These are phyloP conservation scores for Pristionchus maxplancki DNA, from an alignment of 2,888 invertebrate genomes.

Conservation along the genomic window DNA sequence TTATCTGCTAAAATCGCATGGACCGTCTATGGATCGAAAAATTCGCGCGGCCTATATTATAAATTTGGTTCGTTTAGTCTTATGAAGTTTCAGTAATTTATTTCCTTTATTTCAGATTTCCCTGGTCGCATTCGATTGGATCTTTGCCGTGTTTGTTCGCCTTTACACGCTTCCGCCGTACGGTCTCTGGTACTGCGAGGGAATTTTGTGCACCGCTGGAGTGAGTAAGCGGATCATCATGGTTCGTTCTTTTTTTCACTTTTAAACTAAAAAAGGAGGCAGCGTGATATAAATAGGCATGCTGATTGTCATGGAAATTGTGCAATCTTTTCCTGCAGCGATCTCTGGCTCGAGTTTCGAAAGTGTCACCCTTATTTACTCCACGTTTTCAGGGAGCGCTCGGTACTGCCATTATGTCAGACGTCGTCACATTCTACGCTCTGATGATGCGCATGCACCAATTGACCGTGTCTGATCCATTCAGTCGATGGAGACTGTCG, in stretches of 20 bases:
- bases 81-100: neutral
- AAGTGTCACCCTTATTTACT: no score
- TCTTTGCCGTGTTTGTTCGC: neutral
- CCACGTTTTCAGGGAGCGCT: neutral
- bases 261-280: no score
- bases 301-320: no score
- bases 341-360: no score
- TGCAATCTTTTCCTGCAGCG: no score
- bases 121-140: neutral
- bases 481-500: neutral
- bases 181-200: slow-evolving; percentile 6
- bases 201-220: neutral
- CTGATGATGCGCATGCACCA: slow-evolving; percentile 4
- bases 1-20: neutral
- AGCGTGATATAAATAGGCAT: no score
- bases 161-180: neutral
- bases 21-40: neutral
- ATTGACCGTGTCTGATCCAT: neutral
- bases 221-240: neutral
- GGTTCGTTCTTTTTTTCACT: neutral
- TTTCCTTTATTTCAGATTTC: neutral
- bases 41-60: neutral
- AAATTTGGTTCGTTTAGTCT: neutral
- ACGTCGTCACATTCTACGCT: neutral
- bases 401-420: neutral